These are phyloP conservation scores for Pseudococcus viburni DNA, from an alignment of 2,888 invertebrate species.

Conservation along the genomic window DNA sequence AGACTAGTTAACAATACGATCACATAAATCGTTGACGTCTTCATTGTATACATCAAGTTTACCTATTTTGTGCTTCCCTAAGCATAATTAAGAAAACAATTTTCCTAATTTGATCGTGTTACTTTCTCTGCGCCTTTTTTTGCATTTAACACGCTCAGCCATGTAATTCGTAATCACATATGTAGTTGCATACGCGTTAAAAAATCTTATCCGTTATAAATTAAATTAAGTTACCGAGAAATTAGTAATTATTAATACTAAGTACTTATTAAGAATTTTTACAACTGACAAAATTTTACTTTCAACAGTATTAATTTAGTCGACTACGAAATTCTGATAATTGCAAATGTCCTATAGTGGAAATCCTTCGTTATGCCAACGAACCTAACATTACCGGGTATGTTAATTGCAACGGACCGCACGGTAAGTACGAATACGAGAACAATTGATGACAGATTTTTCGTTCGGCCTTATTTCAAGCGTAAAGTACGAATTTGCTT, in stretches of 20 bases:
- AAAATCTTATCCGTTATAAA: conserved; percentile 47
- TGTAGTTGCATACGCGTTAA: conserved; percentile 19
- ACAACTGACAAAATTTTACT: conserved; percentile 54
- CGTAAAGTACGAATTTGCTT: conserved; percentile 37
- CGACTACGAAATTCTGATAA: conserved; percentile 34
- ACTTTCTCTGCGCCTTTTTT: conserved; percentile 54
- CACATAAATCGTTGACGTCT: conserved; percentile 7
- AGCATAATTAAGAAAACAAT: conserved; percentile 45
- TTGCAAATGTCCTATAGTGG: conserved; percentile 16
- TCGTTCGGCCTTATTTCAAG: conserved; percentile 36
- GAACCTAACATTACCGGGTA: conserved; percentile 41
- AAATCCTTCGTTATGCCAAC: conserved; percentile 45
- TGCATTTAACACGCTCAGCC: conserved; percentile 47
- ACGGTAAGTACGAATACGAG: not conserved
- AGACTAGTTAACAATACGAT: not conserved
- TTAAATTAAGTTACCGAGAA: conserved; percentile 21
- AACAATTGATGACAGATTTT: conserved; percentile 46
- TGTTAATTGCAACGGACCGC: conserved; percentile 27
- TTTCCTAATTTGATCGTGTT: conserved; percentile 46
- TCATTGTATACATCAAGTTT: not conserved
- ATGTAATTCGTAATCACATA: conserved; percentile 31
- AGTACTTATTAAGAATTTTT: conserved; percentile 35
- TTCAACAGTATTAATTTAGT: conserved; percentile 49
- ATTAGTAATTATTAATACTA: conserved; percentile 10
- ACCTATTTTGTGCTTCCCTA: conserved; percentile 29